Conservation (phyloP, 2,113 vertebrate genomes). For the Chloebia gouldiae region DNA sequence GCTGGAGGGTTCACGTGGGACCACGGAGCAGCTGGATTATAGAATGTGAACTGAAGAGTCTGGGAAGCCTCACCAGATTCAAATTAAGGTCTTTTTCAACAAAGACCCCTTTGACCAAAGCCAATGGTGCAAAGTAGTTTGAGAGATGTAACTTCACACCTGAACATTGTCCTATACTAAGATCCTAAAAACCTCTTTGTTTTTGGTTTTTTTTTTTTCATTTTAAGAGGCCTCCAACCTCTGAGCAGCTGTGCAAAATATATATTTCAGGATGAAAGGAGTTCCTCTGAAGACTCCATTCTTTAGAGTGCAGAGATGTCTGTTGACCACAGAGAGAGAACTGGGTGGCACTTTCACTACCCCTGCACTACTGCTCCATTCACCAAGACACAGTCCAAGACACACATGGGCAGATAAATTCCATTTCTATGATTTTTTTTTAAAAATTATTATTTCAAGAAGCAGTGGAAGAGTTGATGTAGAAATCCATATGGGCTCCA, state of each 20-base stretch:
- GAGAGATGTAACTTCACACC: not conserved
- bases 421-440: not conserved
- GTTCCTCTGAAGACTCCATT: not conserved
- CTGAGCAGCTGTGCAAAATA: not conserved
- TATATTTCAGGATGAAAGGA: not conserved
- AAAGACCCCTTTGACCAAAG: not conserved
- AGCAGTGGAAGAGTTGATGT: not conserved
- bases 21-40: not conserved
- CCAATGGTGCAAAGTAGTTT: too few relatives aligned
- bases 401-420: not conserved
- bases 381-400: not conserved
- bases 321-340: not conserved
- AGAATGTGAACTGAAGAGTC: not conserved
- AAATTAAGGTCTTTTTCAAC: not conserved
- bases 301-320: not conserved
- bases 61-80: not conserved
- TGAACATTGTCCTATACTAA: rapidly evolving
- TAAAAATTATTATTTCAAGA: not conserved
- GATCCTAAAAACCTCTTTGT: rapidly evolving
- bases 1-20: not conserved
- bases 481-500: not conserved
- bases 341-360: too few relatives aligned
- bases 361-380: not conserved
- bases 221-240: not conserved
- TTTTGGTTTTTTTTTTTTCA: not conserved